Evolutionary conservation across 2,113 vertebrate genomes (phyloP).

Genomic region (Pomatostomus ruficeps): DNA sequence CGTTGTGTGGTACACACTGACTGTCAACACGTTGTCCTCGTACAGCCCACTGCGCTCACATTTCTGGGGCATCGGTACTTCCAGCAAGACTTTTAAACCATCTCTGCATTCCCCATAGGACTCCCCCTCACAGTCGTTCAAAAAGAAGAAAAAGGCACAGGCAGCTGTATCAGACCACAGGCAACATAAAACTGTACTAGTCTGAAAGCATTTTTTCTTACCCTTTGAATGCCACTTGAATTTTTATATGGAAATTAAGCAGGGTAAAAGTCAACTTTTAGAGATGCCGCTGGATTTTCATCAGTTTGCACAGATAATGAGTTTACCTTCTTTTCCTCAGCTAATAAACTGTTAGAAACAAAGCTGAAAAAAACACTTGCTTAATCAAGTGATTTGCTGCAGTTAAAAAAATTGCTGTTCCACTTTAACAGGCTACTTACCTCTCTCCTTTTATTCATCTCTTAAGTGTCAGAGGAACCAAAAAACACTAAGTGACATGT

Average conservation of each 20-base stretch:
- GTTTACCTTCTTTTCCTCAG: background rate
- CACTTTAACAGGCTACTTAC: background rate
- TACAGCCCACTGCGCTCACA: background rate
- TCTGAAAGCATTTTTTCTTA: background rate
- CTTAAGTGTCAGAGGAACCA: background rate
- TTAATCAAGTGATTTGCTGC: background rate
- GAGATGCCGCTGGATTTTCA: background rate
- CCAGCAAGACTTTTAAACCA: background rate
- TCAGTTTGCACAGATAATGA: background rate
- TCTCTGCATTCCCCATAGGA: background rate
- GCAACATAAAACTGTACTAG: background rate
- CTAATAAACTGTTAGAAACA: background rate
- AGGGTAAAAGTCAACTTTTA: background rate
- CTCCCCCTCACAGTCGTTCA: background rate
- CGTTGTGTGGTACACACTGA: fast-evolving
- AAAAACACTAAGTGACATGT: background rate
- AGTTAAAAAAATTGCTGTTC: background rate
- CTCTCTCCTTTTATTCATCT: background rate
- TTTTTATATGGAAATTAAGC: background rate
- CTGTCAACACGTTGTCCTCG: background rate
- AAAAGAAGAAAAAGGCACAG: background rate
- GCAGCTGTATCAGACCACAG: background rate
- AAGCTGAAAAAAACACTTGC: background rate
- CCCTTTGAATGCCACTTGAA: background rate
- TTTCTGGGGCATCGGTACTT: background rate